Percentiles rank a stretch among this genome's conserved stretches.
phyloP scores from a whole-genome alignment of 2,797 vertebrate genomes.

The Anabas testudineus region DNA sequence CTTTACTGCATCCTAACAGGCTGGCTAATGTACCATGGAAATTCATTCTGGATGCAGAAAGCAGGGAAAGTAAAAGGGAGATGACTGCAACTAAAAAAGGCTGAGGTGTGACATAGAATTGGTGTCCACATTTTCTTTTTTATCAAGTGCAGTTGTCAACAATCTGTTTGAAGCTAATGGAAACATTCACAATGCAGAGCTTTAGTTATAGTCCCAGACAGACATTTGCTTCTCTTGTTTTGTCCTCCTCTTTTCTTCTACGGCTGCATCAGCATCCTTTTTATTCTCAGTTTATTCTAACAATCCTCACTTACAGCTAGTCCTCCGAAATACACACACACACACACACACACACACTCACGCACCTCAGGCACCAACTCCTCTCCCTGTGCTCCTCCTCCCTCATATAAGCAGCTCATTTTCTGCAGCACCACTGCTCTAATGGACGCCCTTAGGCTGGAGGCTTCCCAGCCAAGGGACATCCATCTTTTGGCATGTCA shows the following conservation, averaged over 20 bases:
- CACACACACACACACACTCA: slow-evolving; percentile 21
- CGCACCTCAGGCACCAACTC: slow-evolving; percentile 42
- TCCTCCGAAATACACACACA: background rate
- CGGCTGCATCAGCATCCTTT: slow-evolving; percentile 53
- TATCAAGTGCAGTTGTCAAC: too few species aligned
- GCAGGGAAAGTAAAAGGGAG: slow-evolving; percentile 58
- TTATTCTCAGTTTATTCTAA: slow-evolving; percentile 45
- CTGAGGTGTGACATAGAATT: slow-evolving; percentile 28
- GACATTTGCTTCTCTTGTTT: slow-evolving; percentile 62
- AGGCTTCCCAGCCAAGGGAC: slow-evolving; percentile 95
- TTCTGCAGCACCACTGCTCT: slow-evolving; percentile 92
- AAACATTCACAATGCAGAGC: slow-evolving; percentile 16
- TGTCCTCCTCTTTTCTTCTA: slow-evolving; percentile 75
- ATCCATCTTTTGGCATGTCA: slow-evolving; percentile 98
- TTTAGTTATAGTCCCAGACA: too few species aligned
- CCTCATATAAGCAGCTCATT: slow-evolving; percentile 87
- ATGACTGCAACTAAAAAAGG: slow-evolving; percentile 50
- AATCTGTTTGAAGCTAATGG: too few species aligned
- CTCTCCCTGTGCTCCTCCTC: slow-evolving; percentile 67
- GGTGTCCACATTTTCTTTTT: background rate
- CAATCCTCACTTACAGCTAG: slow-evolving; percentile 40
- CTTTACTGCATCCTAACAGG: slow-evolving; percentile 97
- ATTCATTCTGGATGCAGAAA: slow-evolving; percentile 91
- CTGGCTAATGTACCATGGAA: slow-evolving; percentile 99
- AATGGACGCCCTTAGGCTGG: slow-evolving; percentile 98